Percentiles rank a stretch among this genome's conserved stretches.
Evolutionary conservation across 2,113 vertebrate genomes (phyloP).

Genomic region (Psephotus haematonotus): DNA sequence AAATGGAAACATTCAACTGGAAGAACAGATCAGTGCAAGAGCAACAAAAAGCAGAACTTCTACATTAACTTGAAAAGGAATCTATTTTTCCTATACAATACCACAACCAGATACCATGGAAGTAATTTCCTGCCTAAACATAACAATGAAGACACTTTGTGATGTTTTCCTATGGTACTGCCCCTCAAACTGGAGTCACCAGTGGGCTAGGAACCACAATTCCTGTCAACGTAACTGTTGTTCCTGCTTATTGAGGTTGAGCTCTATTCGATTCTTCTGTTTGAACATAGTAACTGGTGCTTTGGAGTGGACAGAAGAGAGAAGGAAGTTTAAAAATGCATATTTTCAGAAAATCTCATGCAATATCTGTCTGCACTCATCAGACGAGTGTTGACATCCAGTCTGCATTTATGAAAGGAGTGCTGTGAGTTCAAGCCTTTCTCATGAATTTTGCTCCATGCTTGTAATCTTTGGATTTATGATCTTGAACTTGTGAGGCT

Average conservation of each 20-base stretch:
- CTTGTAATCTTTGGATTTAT: constrained; percentile 61
- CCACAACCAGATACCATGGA: background rate
- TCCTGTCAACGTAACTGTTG: background rate
- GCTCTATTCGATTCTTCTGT: background rate
- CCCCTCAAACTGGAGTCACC: background rate
- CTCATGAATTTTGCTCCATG: constrained; percentile 48
- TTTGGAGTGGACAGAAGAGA: background rate
- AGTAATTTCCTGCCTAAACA: background rate
- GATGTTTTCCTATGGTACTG: background rate
- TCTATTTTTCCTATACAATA: background rate
- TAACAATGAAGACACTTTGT: background rate
- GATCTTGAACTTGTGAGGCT: constrained; percentile 21
- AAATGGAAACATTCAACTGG: background rate
- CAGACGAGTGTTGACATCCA: background rate
- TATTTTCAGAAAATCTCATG: background rate
- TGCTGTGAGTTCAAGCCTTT: constrained; percentile 53
- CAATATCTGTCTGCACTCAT: background rate
- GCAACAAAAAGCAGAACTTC: background rate
- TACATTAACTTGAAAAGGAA: background rate
- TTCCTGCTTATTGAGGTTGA: background rate
- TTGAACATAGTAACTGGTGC: background rate
- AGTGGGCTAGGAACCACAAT: background rate
- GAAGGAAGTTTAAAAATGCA: background rate
- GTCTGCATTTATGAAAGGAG: background rate
- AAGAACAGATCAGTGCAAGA: background rate